Percentiles rank a stretch among this genome's conserved stretches.
Conservation (phyloP, 2,113 vertebrate genomes). For the Phalacrocorax brasilianus region DNA sequence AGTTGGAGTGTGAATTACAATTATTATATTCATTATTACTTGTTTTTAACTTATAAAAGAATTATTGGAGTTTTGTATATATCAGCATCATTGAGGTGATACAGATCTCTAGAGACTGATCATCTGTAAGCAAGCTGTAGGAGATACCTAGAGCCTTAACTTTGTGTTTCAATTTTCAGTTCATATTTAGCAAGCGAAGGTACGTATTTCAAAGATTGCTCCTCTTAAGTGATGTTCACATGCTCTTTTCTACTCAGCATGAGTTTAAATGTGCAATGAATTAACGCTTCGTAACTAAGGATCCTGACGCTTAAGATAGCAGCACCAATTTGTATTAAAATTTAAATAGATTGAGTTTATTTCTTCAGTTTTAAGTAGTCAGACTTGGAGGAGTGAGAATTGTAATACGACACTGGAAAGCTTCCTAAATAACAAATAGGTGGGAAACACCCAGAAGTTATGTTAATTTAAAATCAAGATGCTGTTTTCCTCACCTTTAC, state of each 20-base stretch:
- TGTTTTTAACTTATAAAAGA: neutral
- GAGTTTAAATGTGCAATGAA: neutral
- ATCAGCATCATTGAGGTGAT: neutral
- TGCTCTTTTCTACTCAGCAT: neutral
- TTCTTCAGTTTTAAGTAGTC: neutral
- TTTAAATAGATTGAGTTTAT: neutral
- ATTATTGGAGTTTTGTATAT: neutral
- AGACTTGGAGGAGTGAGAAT: neutral
- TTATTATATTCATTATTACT: neutral
- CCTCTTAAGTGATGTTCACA: neutral
- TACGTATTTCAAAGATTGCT: neutral
- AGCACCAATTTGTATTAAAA: neutral
- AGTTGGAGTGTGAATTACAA: neutral
- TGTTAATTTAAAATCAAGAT: neutral
- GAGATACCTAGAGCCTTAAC: neutral
- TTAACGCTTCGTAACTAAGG: neutral
- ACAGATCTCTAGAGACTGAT: neutral
- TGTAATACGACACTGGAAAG: neutral
- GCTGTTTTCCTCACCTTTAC: neutral
- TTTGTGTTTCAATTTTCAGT: neutral
- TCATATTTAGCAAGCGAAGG: neutral
- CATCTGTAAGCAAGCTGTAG: neutral
- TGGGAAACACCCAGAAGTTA: neutral
- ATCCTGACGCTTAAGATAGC: neutral
- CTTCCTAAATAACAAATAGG: neutral